phyloP scores from a whole-genome alignment of 2,113 vertebrate genomes.

The Cebus imitator region DNA sequence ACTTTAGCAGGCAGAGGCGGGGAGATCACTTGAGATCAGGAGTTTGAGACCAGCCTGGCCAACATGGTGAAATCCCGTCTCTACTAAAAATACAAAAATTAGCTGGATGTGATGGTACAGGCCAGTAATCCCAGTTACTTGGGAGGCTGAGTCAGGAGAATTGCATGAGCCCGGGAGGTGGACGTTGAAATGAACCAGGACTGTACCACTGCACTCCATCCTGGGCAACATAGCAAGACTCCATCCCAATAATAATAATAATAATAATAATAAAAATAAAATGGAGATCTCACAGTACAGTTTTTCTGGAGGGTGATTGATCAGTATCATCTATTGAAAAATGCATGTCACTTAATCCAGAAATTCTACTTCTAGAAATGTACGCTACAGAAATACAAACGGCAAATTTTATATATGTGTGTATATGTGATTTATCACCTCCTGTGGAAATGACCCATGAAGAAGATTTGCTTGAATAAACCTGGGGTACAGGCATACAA shows the following conservation, averaged over 20 bases:
- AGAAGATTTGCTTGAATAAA: not conserved
- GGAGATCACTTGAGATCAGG: no score
- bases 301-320: not conserved
- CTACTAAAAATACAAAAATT: no score
- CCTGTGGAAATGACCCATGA: not conserved
- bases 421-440: not conserved
- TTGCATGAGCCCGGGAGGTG: no score
- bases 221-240: no score
- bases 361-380: not conserved
- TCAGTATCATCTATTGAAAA: not conserved
- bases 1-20: not conserved
- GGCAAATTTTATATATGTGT: not conserved
- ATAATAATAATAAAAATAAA: not conserved
- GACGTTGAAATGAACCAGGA: no score
- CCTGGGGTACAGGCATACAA: no score
- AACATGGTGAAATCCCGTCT: no score
- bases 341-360: not conserved
- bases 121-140: no score
- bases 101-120: no score
- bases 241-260: not conserved
- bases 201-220: no score
- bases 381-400: not conserved
- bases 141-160: no score
- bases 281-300: not conserved
- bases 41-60: no score